Evolutionary conservation across 2,888 invertebrate genomes (phyloP), one percentile per base, ranked within the genome.

Genomic region (Tipula vernalis): DNA sequence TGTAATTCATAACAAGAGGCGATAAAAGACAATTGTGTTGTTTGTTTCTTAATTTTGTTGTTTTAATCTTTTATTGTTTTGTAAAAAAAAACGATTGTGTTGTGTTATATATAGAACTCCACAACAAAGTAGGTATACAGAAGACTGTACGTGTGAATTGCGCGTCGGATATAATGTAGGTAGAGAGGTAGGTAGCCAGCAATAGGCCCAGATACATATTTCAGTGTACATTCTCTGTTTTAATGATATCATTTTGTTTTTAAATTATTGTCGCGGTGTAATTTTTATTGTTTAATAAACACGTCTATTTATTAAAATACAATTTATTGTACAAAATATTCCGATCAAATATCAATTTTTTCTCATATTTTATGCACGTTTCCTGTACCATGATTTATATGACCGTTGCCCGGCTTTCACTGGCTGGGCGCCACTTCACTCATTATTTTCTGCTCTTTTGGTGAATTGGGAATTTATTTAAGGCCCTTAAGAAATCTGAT

Each of bases 1-100:
- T 71, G 71, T 71, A 71, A 71, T 71, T 71, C 71, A 71, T 71
- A 71, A 71, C 71, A 71, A 71, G 71, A 71, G 71, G 71, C 71
- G 71, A 71, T 71, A 71, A 71, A 71, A 71, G 71, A 71, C 71
- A 71, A 71, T 71, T 71, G 71, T 71, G 71, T 71, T 71, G 71
- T 71, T 71, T 71, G 71, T 28, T 71, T 71, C 71, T 71, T 28
- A 71, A 71, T 28, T 71, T 71, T 71, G 71, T 71, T 71, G 71
- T 28, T 71, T 10, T 71, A 71, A 71, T 71, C 71, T 71, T 71
- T 71, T 71, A 71, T 71, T 71, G 71, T 71, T 28, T 71, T 71
- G 71, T 71, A 71, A 71, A 71, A 71, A 71, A 71, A 71, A 28
- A 71, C 51, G 51, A 51, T 51, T 51, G 51, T 51, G 51, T 51